These are phyloP conservation scores for Halesus radiatus DNA, from an alignment of 1,140 invertebrate genomes.

Conservation along the genomic window DNA sequence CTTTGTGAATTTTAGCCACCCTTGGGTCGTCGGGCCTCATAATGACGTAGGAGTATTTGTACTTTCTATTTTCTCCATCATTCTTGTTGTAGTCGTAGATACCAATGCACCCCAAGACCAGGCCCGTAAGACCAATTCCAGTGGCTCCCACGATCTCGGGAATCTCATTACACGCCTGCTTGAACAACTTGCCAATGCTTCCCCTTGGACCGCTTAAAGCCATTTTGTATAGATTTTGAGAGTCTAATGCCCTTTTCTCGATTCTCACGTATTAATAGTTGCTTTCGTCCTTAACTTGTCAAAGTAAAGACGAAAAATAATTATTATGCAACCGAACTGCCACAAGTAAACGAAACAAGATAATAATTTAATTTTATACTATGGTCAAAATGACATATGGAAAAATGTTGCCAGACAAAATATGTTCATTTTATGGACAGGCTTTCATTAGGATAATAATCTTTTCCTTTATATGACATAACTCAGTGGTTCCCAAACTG, in stretches of 20 bases:
- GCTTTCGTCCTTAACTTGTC: too few species aligned
- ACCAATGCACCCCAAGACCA: conserved; percentile 64
- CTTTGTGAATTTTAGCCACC: conserved; percentile 68
- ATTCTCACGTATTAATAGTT: too few species aligned
- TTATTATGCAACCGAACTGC: conserved; percentile 5
- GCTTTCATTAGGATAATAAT: too few species aligned
- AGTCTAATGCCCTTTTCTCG: too few species aligned
- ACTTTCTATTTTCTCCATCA: conserved; percentile 76
- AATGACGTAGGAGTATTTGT: conserved; percentile 74
- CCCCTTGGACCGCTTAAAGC: not conserved
- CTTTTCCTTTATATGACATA: too few species aligned
- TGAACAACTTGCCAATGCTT: conserved; percentile 62
- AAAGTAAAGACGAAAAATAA: not conserved
- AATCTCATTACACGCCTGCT: conserved; percentile 75
- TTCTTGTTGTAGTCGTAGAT: conserved; percentile 69
- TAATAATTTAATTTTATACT: too few species aligned
- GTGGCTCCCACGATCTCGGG: conserved; percentile 75
- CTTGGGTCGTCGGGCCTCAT: conserved; percentile 75
- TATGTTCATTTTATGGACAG: too few species aligned
- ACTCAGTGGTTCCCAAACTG: too few species aligned
- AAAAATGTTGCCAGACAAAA: not conserved
- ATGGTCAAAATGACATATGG: not conserved
- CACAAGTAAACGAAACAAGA: too few species aligned
- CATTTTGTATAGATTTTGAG: not conserved
- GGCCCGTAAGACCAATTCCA: conserved; percentile 67